A percentile compares a stretch with the other conserved stretches of the same genome.
These are phyloP conservation scores for Tigriopus japonicus DNA, from an alignment of 1,140 invertebrate genomes.

Conservation along the genomic window DNA sequence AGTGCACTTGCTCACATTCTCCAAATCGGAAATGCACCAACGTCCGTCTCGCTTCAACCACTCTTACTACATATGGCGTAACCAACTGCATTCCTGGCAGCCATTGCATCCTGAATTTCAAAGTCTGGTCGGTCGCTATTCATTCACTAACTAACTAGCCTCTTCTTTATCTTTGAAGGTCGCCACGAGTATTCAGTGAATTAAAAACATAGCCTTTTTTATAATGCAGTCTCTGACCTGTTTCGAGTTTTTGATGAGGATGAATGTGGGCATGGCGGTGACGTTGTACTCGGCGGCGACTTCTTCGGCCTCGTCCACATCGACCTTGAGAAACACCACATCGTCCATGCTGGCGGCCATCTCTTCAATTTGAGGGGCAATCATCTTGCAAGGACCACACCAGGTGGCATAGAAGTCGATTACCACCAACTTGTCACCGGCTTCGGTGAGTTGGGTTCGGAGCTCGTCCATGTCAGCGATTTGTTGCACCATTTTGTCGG, in stretches of 20 bases:
- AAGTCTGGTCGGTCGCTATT: too few species aligned
- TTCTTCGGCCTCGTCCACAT: conserved; percentile 75
- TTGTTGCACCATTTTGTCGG: conserved; percentile 6
- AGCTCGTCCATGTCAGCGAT: conserved; percentile 37
- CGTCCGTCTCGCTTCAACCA: too few species aligned
- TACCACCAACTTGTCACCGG: conserved; percentile 62
- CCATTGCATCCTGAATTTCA: too few species aligned
- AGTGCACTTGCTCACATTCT: background rate
- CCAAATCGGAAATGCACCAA: too few species aligned
- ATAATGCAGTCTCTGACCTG: conserved; percentile 29
- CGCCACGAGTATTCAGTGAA: background rate
- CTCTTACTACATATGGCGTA: too few species aligned
- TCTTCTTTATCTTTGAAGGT: too few species aligned
- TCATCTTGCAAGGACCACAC: conserved; percentile 78
- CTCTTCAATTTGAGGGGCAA: conserved; percentile 58
- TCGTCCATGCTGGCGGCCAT: conserved; percentile 28
- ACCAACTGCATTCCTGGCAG: too few species aligned
- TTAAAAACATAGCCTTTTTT: conserved; percentile 3
- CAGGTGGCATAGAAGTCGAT: conserved; percentile 49
- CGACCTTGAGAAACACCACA: conserved; percentile 41
- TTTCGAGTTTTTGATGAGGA: conserved; percentile 58
- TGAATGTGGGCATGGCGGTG: conserved; percentile 76
- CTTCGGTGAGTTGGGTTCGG: conserved; percentile 43
- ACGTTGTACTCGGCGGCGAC: conserved; percentile 57
- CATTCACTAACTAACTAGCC: too few species aligned